Percentiles rank a stretch among this genome's conserved stretches.
phyloP scores from a whole-genome alignment of 2,797 vertebrate species.

The Heterohyrax brucei region DNA sequence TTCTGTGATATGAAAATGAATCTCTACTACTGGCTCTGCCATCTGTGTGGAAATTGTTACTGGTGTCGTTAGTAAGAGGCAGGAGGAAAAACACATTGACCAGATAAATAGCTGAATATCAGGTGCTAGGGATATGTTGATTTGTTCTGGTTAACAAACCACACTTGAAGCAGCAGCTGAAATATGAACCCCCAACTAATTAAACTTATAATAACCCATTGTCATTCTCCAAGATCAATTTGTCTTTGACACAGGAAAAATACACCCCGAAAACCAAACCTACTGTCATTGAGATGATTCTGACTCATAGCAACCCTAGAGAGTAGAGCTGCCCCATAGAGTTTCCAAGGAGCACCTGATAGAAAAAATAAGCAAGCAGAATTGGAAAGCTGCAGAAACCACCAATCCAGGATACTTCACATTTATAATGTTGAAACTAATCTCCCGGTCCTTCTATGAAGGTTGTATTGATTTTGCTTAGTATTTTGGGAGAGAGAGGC shows the following conservation, averaged over 20 bases:
- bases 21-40: not conserved
- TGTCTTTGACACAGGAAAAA: conserved; percentile 11
- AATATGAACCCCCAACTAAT: conserved; percentile 30
- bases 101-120: conserved; percentile 10
- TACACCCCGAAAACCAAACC: too few species aligned
- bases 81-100: not conserved
- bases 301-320: too few species aligned
- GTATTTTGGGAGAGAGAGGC: not conserved
- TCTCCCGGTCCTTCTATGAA: not conserved
- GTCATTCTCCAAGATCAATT: conserved; percentile 41
- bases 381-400: not conserved
- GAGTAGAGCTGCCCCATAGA: too few species aligned
- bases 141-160: conserved; percentile 58
- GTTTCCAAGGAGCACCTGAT: too few species aligned
- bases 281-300: too few species aligned
- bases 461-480: not conserved
- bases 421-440: not conserved
- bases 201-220: conserved; percentile 34
- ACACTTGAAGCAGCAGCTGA: not conserved
- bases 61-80: not conserved
- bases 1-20: not conserved
- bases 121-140: not conserved
- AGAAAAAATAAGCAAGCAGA: not conserved
- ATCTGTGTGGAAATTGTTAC: not conserved
- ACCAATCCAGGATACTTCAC: not conserved